Percentiles rank a stretch among this genome's conserved stretches.
Evolutionary conservation across 2,888 invertebrate species (phyloP).

Genomic region (Biston stratarius): DNA sequence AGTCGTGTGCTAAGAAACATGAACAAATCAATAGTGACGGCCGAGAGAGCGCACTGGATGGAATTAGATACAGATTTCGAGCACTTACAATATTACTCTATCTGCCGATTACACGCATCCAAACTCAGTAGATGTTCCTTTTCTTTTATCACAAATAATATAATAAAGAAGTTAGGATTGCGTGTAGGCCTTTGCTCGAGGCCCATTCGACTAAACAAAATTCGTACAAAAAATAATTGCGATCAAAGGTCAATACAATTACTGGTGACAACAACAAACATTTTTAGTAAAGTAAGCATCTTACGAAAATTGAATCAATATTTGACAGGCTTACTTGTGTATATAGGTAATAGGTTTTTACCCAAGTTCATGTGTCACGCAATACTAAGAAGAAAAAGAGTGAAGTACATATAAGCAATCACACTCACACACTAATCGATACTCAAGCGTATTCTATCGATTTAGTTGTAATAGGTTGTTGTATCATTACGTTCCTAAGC

Average conservation of each 20-base stretch:
- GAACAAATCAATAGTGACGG: slow-evolving; percentile 51
- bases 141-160: slow-evolving; percentile 17
- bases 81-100: slow-evolving; percentile 60
- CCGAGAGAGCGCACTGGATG: slow-evolving; percentile 47
- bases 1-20: slow-evolving; percentile 15
- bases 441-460: too few relatives aligned
- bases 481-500: too few relatives aligned
- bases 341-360: too few relatives aligned
- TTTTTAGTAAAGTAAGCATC: neutral
- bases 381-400: too few relatives aligned
- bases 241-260: slow-evolving; percentile 3
- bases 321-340: neutral
- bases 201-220: slow-evolving; percentile 7
- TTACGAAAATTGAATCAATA: neutral
- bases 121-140: slow-evolving; percentile 14
- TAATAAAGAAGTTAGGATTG: slow-evolving; percentile 10
- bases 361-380: too few relatives aligned
- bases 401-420: too few relatives aligned
- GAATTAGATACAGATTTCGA: slow-evolving; percentile 52
- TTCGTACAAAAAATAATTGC: slow-evolving; percentile 7
- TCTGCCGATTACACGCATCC: slow-evolving; percentile 47
- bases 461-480: neutral
- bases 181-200: slow-evolving; percentile 7
- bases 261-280: neutral
- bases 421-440: too few relatives aligned